These are phyloP conservation scores for Pterocles orientalis DNA, from an alignment of 2,113 vertebrate species.

Conservation along the genomic window DNA sequence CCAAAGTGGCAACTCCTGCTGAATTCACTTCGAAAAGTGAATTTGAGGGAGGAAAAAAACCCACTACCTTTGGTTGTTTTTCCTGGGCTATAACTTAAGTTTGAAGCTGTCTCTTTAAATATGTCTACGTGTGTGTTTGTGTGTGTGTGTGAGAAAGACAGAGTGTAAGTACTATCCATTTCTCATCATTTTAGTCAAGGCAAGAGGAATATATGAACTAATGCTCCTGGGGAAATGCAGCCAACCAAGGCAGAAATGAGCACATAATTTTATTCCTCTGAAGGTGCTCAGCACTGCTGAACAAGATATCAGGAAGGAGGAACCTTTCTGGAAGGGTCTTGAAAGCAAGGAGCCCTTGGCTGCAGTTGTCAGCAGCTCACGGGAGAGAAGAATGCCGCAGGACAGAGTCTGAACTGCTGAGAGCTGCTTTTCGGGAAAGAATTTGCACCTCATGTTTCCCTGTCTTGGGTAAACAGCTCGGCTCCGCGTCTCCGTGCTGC, in stretches of 20 bases:
- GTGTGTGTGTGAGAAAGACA: background rate
- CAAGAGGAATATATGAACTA: constrained; percentile 17
- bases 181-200: constrained; percentile 51
- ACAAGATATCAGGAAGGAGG: background rate
- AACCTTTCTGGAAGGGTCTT: background rate
- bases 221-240: constrained; percentile 29
- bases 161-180: background rate
- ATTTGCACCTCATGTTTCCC: background rate
- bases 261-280: constrained; percentile 23
- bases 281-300: constrained; percentile 4
- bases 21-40: constrained; percentile 58
- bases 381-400: background rate
- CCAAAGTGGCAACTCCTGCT: constrained; percentile 43
- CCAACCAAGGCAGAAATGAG: constrained; percentile 14
- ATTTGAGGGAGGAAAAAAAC: constrained; percentile 19
- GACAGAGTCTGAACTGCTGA: background rate
- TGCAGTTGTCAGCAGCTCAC: background rate
- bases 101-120: constrained; percentile 17
- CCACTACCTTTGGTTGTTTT: background rate
- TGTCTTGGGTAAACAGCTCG: background rate
- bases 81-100: constrained; percentile 11
- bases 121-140: background rate
- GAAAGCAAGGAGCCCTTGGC: background rate
- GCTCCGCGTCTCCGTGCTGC: background rate
- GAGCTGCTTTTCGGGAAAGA: background rate